Base-by-base conservation (phyloP, 92 coral and sea anemone species). In the Heliopora coerulea region DNA sequence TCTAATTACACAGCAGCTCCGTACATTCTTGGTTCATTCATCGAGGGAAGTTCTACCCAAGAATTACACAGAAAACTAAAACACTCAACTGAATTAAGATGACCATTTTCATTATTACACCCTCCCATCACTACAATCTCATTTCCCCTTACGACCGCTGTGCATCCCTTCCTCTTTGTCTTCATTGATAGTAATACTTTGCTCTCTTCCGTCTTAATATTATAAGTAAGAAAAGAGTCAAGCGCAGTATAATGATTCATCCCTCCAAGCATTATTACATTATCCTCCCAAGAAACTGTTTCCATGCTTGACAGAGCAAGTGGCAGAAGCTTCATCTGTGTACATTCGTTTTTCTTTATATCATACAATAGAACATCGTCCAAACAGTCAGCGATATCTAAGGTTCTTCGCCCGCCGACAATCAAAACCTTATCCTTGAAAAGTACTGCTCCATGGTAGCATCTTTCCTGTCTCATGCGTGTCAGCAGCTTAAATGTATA, bases 161-260 rank as follows among this genome's bases (percentile, higher is more conserved):
- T 70, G 56, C 96, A 91, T 14, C 96, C 96, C 37, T 89, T 85
- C 0, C 97, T 88, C 59, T 74, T 86, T 30, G 82, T 68, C 46
- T 81, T 82, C 97, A 91, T 91, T 1, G 88, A 82, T 3, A 91
- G 85, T 8, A 88, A 63, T 26, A 30, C 58, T 8, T 73, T 44
- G 95, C 96, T 88, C 68, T 88, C 80, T 29, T 96, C 97, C 64
- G 84, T 78, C 8, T 72, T 78, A 13, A 88, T 95, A 62, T 83
- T 86, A 56, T 46, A 46, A 10, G n/a, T 15, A 7, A 46, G 2
- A 15, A 46, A 10, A 15, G 14, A 6, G 15, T 46, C 15, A 2
- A 46, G 2, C 14, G n/a, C 52, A 46, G 3, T n/a, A 8, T 46
- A 2, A 46, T 46, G 2, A 8, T 46, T 15, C 12, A 6, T 2